Conservation (phyloP, 2,113 vertebrate species). For the Pterocles gutturalis region DNA sequence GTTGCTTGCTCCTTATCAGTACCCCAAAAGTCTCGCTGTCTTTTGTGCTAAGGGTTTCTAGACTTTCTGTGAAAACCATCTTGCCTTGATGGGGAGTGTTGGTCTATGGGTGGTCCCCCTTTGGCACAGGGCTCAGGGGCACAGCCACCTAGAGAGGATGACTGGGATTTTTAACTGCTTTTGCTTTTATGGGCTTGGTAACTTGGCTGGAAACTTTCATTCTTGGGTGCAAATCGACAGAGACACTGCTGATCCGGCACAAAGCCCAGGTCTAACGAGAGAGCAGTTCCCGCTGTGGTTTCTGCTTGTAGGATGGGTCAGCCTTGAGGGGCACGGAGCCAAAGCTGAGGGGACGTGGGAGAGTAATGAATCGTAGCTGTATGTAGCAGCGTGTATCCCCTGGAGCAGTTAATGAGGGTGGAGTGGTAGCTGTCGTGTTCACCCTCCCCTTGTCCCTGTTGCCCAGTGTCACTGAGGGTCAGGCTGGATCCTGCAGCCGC, state of each 20-base stretch:
- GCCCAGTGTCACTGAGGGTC: too few species aligned
- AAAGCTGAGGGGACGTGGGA: accelerated
- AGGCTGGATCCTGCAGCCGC: too few species aligned
- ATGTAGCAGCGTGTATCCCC: accelerated
- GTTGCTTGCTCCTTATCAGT: neutral
- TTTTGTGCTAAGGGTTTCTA: neutral
- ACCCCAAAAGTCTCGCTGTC: neutral
- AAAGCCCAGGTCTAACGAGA: neutral
- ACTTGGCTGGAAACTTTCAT: neutral
- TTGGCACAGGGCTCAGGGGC: neutral
- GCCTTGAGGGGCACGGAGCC: neutral
- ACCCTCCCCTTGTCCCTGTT: too few species aligned
- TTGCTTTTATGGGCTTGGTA: neutral
- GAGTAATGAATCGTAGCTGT: neutral
- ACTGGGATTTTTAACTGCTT: neutral
- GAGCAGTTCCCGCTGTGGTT: accelerated
- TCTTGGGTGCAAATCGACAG: neutral
- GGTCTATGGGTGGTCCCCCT: neutral
- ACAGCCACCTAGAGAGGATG: neutral
- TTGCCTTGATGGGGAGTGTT: neutral
- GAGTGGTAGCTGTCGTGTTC: neutral
- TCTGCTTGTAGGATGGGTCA: accelerated
- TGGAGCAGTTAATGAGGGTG: accelerated
- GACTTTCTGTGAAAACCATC: neutral
- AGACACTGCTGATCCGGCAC: neutral